Evolutionary conservation across 2,888 invertebrate species (phyloP).

Genomic region (Folsomia candida): DNA sequence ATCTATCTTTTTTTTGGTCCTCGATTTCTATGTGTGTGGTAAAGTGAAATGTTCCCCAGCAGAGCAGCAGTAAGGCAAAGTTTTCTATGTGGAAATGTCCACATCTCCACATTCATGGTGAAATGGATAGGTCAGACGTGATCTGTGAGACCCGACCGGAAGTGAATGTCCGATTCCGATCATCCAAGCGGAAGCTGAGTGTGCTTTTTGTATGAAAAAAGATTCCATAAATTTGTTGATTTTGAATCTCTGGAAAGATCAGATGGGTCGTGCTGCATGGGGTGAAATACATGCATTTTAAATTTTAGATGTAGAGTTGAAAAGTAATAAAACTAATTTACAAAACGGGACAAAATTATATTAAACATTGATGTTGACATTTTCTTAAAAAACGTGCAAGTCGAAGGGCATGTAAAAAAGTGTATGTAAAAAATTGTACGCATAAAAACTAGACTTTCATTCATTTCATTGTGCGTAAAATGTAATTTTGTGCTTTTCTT

Average conservation of each 20-base stretch:
- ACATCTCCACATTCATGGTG: neutral
- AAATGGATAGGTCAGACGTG: neutral
- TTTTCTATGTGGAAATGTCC: neutral
- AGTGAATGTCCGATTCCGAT: neutral
- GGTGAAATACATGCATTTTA: too few relatives aligned
- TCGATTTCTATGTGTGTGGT: neutral
- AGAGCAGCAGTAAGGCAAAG: neutral
- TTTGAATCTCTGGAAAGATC: neutral
- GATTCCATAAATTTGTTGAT: neutral
- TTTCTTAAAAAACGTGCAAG: neutral
- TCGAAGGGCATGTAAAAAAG: too few relatives aligned
- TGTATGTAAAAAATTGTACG: too few relatives aligned
- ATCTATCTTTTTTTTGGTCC: neutral
- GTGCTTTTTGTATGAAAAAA: neutral
- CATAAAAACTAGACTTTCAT: too few relatives aligned
- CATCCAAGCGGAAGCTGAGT: neutral
- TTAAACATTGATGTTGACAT: too few relatives aligned
- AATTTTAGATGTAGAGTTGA: too few relatives aligned
- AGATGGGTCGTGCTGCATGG: neutral
- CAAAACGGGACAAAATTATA: too few relatives aligned
- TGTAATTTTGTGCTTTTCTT: too few relatives aligned
- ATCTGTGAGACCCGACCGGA: neutral
- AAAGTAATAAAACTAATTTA: too few relatives aligned
- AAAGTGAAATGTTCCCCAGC: neutral
- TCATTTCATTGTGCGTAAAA: too few relatives aligned